A percentile compares a stretch with the other conserved stretches of the same genome.
phyloP scores from a whole-genome alignment of 2,888 invertebrate genomes.

The Steinernema hermaphroditum region DNA sequence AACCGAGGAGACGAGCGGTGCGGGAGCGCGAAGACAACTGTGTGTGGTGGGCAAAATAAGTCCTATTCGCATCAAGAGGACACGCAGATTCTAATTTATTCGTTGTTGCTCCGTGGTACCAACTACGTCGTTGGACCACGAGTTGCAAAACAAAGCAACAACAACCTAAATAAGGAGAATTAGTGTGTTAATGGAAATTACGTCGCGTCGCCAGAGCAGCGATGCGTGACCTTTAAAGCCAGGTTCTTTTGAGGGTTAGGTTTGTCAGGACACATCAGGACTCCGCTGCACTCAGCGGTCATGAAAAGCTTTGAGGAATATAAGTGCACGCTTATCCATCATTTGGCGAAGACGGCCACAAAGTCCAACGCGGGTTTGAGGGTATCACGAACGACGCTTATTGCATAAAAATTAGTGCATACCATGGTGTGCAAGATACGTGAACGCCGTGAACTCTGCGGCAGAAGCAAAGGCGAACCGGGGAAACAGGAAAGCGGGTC shows the following conservation, averaged over 20 bases:
- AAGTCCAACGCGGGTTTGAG: not conserved
- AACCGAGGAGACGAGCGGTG: not conserved
- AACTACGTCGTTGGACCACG: not conserved
- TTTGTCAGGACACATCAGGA: not conserved
- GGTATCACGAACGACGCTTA: not conserved
- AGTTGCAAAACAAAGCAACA: constrained; percentile 15
- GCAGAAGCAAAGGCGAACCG: not conserved
- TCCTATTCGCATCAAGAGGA: constrained; percentile 8
- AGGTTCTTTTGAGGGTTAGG: not conserved
- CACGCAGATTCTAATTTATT: constrained; percentile 28
- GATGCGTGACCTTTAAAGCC: not conserved
- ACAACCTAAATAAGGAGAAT: constrained; percentile 1
- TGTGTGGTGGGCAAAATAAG: not conserved
- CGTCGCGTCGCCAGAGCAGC: not conserved
- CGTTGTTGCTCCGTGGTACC: not conserved
- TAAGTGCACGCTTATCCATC: constrained; percentile 2
- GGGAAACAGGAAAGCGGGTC: not conserved
- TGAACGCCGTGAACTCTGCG: not conserved
- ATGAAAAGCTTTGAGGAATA: not conserved
- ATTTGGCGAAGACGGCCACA: not conserved
- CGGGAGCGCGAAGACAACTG: not conserved
- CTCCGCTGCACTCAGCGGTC: no score
- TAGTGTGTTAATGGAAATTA: not conserved
- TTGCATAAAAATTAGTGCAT: not conserved
- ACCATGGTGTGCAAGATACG: not conserved